phyloP scores from a whole-genome alignment of 2,797 vertebrate species.

The Darevskia mixta region DNA sequence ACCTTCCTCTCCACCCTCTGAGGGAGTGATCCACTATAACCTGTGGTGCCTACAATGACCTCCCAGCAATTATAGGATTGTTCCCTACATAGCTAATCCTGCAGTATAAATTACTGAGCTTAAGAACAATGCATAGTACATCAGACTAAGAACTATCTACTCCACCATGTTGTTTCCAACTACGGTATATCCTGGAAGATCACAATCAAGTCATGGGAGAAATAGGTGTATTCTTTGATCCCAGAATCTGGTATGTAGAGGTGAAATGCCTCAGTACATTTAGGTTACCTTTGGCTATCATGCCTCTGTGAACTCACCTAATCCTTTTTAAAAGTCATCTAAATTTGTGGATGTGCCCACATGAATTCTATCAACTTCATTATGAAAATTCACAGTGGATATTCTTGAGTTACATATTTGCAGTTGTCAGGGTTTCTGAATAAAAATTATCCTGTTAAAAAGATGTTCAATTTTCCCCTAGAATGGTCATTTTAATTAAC shows the following conservation, averaged over 20 bases:
- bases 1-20: no score
- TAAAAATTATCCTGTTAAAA: conserved; percentile 48
- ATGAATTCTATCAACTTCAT: background rate
- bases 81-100: conserved; percentile 36
- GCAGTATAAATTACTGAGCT: conserved; percentile 2
- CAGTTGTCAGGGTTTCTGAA: conserved; percentile 27
- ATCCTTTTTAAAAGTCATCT: background rate
- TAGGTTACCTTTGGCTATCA: background rate
- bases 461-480: conserved; percentile 51
- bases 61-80: no score
- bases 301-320: background rate
- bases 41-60: no score
- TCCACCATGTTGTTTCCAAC: background rate
- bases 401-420: background rate
- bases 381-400: conserved; percentile 10
- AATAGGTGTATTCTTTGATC: background rate
- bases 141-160: background rate
- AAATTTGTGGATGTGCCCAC: no score
- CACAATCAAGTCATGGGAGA: background rate
- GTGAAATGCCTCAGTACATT: background rate
- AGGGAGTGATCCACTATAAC: no score
- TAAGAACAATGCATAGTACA: background rate
- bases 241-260: background rate
- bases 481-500: conserved; percentile 12
- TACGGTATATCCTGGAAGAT: background rate